Base-by-base conservation (phyloP, 2,888 invertebrate species). In the Nemapogon koenigi region DNA sequence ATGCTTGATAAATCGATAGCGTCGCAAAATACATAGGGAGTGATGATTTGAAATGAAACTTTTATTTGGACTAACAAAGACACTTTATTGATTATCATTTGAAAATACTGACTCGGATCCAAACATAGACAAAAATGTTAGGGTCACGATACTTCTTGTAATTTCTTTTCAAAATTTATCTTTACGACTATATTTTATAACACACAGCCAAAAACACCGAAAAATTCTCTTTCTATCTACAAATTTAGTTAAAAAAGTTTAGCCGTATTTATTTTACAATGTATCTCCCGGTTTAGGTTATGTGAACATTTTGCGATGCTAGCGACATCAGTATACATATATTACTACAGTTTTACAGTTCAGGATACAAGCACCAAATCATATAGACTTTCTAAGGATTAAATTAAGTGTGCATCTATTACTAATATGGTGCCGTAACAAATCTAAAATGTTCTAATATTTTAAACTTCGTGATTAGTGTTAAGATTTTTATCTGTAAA, bases 301-400 rank as follows among this genome's bases (percentile, higher is more conserved):
- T 78, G 78, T 79, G 79, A 80, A 79, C 79, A 80, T 79, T 78
- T 76, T 78, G 79, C 80, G 79, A 79, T 78, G 72, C 72, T 73
- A 76, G 71, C 76, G 76, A 61, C 54, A n/a, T n/a, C n/a, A n/a
- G n/a, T n/a, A n/a, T n/a, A n/a, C n/a, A n/a, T n/a, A n/a, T n/a
- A n/a, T n/a, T n/a, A n/a, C n/a, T n/a, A n/a, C n/a, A n/a, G n/a
- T n/a, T n/a, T n/a, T n/a, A n/a, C n/a, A n/a, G n/a, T n/a, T n/a
- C n/a, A n/a, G n/a, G n/a, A n/a, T n/a, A n/a, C n/a, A n/a, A n/a
- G n/a, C n/a, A n/a, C n/a, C n/a, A n/a, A n/a, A n/a, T n/a, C n/a
- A n/a, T n/a, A n/a, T n/a, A n/a, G n/a, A n/a, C n/a, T n/a, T n/a
- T n/a, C n/a, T n/a, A n/a, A n/a, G n/a, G n/a, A n/a, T n/a, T n/a